These are phyloP conservation scores for Coregonus sp. DNA, from an alignment of 2,797 vertebrate species.

Conservation along the genomic window DNA sequence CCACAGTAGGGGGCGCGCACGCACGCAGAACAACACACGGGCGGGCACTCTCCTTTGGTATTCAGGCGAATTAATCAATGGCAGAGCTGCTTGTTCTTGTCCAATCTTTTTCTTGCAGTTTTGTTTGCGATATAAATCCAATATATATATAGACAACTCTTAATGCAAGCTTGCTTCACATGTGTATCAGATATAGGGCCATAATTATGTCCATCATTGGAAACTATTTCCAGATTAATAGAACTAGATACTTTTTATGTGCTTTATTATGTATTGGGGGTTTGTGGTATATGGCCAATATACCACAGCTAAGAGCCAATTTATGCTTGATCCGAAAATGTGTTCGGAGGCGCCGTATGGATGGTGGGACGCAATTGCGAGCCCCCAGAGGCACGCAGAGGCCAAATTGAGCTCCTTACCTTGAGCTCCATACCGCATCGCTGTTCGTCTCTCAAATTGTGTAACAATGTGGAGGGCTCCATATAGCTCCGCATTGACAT, in stretches of 20 bases:
- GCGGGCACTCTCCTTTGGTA: conserved; percentile 59
- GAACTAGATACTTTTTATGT: background rate
- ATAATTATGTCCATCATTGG: background rate
- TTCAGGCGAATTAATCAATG: conserved; percentile 55
- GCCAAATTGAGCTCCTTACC: too few species aligned
- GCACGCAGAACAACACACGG: conserved; percentile 28
- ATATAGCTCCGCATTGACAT: too few species aligned
- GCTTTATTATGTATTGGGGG: background rate
- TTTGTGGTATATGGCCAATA: too few species aligned
- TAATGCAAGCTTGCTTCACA: background rate
- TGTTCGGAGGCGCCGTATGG: too few species aligned
- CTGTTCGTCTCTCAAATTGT: too few species aligned
- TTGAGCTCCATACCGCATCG: too few species aligned
- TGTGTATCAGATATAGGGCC: too few species aligned
- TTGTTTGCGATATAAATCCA: background rate
- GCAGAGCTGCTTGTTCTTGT: background rate
- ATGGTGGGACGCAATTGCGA: too few species aligned
- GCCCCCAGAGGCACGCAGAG: too few species aligned
- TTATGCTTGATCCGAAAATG: too few species aligned
- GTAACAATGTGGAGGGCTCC: too few species aligned
- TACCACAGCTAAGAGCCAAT: too few species aligned
- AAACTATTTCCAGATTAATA: background rate
- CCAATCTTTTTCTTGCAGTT: background rate
- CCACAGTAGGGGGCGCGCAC: conserved; percentile 58
- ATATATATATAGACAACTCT: background rate